Evolutionary conservation across 1,140 invertebrate species (phyloP).

Genomic region (Drosophila lacertosa): DNA sequence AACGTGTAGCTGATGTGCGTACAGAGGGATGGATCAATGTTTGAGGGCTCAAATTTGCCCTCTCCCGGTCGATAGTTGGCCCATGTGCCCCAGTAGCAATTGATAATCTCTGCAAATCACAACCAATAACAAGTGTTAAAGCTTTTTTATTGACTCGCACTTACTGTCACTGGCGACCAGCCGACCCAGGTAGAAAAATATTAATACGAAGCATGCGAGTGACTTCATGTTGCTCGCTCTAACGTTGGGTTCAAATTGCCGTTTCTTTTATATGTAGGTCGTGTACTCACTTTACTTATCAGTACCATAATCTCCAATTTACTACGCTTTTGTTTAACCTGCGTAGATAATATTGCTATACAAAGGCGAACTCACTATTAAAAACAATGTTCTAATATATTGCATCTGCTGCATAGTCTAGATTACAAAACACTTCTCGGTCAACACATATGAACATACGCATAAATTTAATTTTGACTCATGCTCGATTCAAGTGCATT

Average conservation of each 20-base stretch:
- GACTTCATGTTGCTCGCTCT: constrained; percentile 49
- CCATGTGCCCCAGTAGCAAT: constrained; percentile 89
- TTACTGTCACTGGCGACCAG: constrained; percentile 50
- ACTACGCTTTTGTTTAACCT: not conserved
- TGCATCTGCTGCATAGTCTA: constrained; percentile 18
- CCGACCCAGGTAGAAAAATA: constrained; percentile 39
- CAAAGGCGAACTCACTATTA: not conserved
- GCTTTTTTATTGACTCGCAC: not conserved
- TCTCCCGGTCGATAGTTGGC: constrained; percentile 86
- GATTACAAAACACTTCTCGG: constrained; percentile 3
- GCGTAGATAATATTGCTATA: constrained; percentile 6
- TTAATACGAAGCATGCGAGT: constrained; percentile 29
- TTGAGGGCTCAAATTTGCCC: constrained; percentile 85
- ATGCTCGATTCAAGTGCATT: constrained; percentile 12
- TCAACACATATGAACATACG: constrained; percentile 17
- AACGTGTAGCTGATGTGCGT: constrained; percentile 90
- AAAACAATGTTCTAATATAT: constrained; percentile 54
- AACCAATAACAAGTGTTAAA: not conserved
- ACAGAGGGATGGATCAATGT: constrained; percentile 87
- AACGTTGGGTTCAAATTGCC: not conserved
- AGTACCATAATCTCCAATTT: not conserved
- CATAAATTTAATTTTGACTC: constrained; percentile 43
- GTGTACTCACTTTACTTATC: constrained; percentile 6
- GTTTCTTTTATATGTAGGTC: constrained; percentile 56
- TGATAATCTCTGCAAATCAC: constrained; percentile 85